Percentiles rank a stretch among this genome's conserved stretches.
phyloP scores from a whole-genome alignment of 2,888 invertebrate genomes.

The Diarsia rubi region DNA sequence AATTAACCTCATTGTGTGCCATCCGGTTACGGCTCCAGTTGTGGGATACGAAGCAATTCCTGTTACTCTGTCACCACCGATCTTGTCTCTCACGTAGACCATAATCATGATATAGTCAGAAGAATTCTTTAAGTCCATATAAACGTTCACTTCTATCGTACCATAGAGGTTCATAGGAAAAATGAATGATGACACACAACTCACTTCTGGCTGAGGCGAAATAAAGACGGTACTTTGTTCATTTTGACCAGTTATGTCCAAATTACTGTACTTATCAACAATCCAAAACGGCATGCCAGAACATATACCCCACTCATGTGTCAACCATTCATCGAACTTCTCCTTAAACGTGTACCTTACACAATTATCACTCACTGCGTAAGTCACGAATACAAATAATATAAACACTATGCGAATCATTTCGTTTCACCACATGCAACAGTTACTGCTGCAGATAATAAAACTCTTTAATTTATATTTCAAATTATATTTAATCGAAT shows the following conservation, averaged over 20 bases:
- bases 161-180: slow-evolving; percentile 10
- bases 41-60: not conserved
- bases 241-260: slow-evolving; percentile 58
- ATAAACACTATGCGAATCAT: slow-evolving; percentile 62
- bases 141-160: slow-evolving; percentile 20
- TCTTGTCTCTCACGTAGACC: not conserved
- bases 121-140: slow-evolving; percentile 2
- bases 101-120: slow-evolving; percentile 4
- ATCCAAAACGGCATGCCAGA: slow-evolving; percentile 62
- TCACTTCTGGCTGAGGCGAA: slow-evolving; percentile 44
- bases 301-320: slow-evolving; percentile 66
- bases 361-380: slow-evolving; percentile 71
- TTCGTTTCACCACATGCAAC: slow-evolving; percentile 45
- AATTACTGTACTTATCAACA: slow-evolving; percentile 49
- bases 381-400: slow-evolving; percentile 52
- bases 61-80: not conserved
- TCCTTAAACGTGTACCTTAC: slow-evolving; percentile 72
- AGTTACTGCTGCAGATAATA: slow-evolving; percentile 55
- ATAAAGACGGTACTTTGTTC: slow-evolving; percentile 69
- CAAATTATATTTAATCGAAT: slow-evolving; percentile 47
- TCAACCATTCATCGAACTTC: slow-evolving; percentile 69
- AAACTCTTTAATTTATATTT: slow-evolving; percentile 64
- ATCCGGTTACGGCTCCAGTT: slow-evolving; percentile 1
- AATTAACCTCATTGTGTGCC: slow-evolving; percentile 22
- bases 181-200: slow-evolving; percentile 41